Conservation (phyloP, 2,888 invertebrate species). For the Dugesia japonica region DNA sequence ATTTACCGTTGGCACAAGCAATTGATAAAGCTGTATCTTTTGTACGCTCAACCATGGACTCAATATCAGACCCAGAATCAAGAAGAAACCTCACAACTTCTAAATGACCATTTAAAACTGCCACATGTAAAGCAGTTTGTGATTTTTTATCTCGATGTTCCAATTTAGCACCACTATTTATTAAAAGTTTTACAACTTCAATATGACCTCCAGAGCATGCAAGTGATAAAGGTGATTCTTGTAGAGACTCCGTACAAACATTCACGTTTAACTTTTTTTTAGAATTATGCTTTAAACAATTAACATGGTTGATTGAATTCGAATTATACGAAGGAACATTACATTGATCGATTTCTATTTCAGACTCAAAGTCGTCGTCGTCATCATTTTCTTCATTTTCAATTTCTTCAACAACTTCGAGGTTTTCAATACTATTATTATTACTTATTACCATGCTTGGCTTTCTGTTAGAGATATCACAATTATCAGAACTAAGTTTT, state of each 20-base stretch:
- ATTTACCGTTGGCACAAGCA: slow-evolving; percentile 87
- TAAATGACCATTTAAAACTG: slow-evolving; percentile 25
- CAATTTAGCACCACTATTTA: slow-evolving; percentile 79
- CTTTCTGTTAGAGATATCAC: not conserved
- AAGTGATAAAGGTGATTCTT: slow-evolving; percentile 88
- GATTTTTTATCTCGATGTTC: slow-evolving; percentile 90
- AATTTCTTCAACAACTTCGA: not conserved
- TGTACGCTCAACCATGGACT: slow-evolving; percentile 92
- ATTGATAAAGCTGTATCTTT: slow-evolving; percentile 93
- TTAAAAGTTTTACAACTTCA: slow-evolving; percentile 75
- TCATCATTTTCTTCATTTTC: slow-evolving; percentile 2
- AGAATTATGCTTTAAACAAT: slow-evolving; percentile 10
- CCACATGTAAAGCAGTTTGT: slow-evolving; percentile 36
- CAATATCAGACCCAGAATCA: slow-evolving; percentile 84
- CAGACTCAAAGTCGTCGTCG: not conserved
- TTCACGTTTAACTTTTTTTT: slow-evolving; percentile 60
- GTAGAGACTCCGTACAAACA: slow-evolving; percentile 91
- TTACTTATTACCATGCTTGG: not conserved
- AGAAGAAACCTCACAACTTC: slow-evolving; percentile 55
- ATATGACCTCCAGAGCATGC: slow-evolving; percentile 84
- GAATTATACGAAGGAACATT: slow-evolving; percentile 15
- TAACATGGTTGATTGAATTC: not conserved
- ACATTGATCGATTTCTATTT: not conserved
- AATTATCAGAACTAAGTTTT: not conserved
- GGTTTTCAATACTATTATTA: not conserved